Base-by-base conservation (phyloP, 2,888 invertebrate genomes). In the Apodemia zela region DNA sequence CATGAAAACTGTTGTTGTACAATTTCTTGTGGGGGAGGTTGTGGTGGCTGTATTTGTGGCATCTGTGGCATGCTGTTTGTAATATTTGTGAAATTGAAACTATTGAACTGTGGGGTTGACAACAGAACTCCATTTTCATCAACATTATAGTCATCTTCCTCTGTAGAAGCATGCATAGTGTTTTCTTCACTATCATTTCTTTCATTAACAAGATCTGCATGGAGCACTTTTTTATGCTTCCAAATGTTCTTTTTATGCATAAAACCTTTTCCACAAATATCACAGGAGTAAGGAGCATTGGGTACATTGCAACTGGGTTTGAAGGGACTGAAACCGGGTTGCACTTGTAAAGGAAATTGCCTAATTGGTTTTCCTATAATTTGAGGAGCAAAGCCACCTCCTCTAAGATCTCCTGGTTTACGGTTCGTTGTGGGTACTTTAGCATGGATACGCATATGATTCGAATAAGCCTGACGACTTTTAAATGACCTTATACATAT, bases 181-280 rank as follows among this genome's bases (percentile, higher is more conserved):
- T 91, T 89, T 64, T 92, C 92, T 70, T 92, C 92, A 68, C 91
- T 90, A 65, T 92, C 92, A 67, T 87, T 85, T 66, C 89, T 84
- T 58, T 90, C 90, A 54, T 80, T 82, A 33, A 91, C 74, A 51
- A 92, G 76, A 69, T 92, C 92, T 5, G 92, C 90, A 66, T 92
- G 92, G 63, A 92, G 72, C 0, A 93, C 89, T 75, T 92, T 92
- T 73, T 92, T 92, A 69, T 92, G 92, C 72, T 92, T 92, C 92
- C 92, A 92, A 66, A 92, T 92, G 74, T 92, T 92, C 71, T 92
- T 92, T 80, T 92, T 92, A 68, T 92, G 92, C 86, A 92, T 89
- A 69, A 92, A 92, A 38, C 92, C 92, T 75, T 94, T 93, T n/a
- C 94, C 94, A 69, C 95, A 95, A 59, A 93, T 87, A 66, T 94